Evolutionary conservation across 2,113 vertebrate genomes (phyloP).

Genomic region (Caloenas nicobarica): DNA sequence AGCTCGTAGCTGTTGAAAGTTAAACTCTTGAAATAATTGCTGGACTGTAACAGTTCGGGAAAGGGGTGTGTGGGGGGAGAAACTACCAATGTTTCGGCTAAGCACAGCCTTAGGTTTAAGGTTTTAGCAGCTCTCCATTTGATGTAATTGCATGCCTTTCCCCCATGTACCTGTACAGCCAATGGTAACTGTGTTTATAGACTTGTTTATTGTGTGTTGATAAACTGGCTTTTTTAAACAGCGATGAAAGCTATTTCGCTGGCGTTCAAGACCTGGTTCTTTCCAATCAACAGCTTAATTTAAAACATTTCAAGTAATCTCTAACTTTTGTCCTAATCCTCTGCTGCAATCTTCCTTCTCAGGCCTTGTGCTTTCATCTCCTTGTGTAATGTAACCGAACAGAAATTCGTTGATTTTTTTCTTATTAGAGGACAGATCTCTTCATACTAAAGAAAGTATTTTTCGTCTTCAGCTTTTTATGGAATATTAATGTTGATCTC

Average conservation of each 20-base stretch:
- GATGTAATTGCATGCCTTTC: neutral
- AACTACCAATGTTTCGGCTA: neutral
- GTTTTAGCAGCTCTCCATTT: conserved; percentile 25
- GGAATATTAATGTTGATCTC: conserved; percentile 47
- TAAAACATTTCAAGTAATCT: conserved; percentile 21
- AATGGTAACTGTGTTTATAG: neutral
- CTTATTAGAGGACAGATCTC: neutral
- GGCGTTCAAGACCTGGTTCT: conserved; percentile 14
- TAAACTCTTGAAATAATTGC: conserved; percentile 56
- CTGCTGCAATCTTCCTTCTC: neutral
- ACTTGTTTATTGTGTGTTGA: neutral
- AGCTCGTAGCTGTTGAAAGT: conserved; percentile 59
- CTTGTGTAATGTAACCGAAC: neutral
- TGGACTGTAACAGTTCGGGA: conserved; percentile 6
- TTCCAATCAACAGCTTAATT: conserved; percentile 24
- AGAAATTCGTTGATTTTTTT: neutral
- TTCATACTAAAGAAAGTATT: neutral
- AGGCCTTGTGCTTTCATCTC: neutral
- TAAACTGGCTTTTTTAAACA: neutral
- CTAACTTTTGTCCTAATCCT: neutral
- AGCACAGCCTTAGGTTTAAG: neutral
- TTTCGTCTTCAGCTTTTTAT: conserved; percentile 44
- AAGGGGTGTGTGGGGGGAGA: neutral
- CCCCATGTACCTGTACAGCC: neutral
- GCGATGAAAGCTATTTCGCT: conserved; percentile 34